Evolutionary conservation across 2,113 vertebrate genomes (phyloP).

Genomic region (Megaceryle torquata): DNA sequence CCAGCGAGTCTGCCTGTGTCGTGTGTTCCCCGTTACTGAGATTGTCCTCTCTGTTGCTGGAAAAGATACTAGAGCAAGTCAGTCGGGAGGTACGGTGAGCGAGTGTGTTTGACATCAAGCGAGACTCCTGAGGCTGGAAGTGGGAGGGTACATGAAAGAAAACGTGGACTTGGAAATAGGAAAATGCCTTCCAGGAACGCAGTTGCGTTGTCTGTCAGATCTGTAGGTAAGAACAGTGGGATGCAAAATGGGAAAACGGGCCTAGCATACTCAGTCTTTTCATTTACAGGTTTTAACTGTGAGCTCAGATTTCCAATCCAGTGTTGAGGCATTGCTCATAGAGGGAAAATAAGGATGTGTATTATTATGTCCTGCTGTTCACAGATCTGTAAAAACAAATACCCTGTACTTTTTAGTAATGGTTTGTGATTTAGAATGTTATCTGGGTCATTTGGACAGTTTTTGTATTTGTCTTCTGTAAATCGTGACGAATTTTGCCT

Average conservation of each 20-base stretch:
- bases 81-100: background rate
- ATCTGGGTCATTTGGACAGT: background rate
- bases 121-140: background rate
- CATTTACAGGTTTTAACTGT: background rate
- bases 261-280: background rate
- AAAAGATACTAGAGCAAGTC: background rate
- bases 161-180: background rate
- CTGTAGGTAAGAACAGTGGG: background rate
- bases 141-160: background rate
- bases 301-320: background rate
- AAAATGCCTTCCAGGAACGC: background rate
- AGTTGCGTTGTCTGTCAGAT: rapidly evolving
- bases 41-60: background rate
- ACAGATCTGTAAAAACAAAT: background rate
- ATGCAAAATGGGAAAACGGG: background rate
- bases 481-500: background rate
- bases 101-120: background rate
- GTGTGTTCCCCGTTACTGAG: background rate
- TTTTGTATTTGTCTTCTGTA: background rate
- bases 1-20: background rate
- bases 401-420: background rate
- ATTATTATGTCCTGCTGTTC: background rate
- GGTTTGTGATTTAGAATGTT: background rate
- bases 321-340: background rate
- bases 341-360: background rate